phyloP scores from a whole-genome alignment of 1,140 invertebrate species.

The Anadara kagoshimensis region DNA sequence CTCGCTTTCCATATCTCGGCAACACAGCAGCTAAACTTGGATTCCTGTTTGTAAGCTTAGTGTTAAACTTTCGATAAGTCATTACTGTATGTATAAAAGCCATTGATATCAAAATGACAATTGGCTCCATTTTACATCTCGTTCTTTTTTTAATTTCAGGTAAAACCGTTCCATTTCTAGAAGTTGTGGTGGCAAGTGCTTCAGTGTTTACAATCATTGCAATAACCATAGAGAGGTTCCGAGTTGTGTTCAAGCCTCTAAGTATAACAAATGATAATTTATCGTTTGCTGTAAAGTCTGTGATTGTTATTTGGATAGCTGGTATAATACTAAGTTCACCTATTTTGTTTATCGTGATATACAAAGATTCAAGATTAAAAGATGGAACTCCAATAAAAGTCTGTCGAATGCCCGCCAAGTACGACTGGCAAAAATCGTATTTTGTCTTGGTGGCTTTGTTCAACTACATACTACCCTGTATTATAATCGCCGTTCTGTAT shows the following conservation, averaged over 20 bases:
- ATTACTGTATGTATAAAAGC: no score
- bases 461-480: constrained; percentile 30
- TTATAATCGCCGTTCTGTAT: constrained; percentile 35
- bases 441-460: constrained; percentile 10
- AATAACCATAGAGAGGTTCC: constrained; percentile 91
- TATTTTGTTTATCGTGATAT: constrained; percentile 36
- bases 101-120: no score
- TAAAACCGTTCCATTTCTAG: constrained; percentile 90
- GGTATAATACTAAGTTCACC: constrained; percentile 27
- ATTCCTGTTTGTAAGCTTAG: no score
- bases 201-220: constrained; percentile 95
- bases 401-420: constrained; percentile 26
- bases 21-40: no score
- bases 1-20: no score
- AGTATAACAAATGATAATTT: constrained; percentile 68
- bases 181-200: constrained; percentile 93
- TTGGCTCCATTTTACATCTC: no score
- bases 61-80: no score
- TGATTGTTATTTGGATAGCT: constrained; percentile 42
- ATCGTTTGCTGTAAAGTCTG: constrained; percentile 2
- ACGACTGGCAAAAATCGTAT: constrained; percentile 23
- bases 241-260: constrained; percentile 94
- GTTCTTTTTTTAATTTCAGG: constrained; percentile 63
- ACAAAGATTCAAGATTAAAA: constrained; percentile 24
- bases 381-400: constrained; percentile 45